Percentiles rank a stretch among this genome's conserved stretches.
Conservation (phyloP, 2,888 invertebrate genomes). For the Meiosimyza decipiens region DNA sequence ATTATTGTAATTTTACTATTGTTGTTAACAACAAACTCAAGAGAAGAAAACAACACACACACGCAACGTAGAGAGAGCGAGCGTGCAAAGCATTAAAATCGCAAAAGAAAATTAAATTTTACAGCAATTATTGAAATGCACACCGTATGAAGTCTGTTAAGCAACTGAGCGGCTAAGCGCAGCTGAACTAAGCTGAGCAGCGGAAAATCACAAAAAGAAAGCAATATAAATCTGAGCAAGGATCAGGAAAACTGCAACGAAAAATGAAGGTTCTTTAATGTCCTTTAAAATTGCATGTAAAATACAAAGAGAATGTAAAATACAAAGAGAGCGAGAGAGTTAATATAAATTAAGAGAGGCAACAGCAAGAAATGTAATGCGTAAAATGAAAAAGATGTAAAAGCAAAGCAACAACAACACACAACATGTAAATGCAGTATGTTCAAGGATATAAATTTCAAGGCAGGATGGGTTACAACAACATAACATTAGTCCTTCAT, state of each 20-base stretch:
- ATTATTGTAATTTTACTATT: not conserved
- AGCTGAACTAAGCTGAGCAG: not conserved
- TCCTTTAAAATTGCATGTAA: not conserved
- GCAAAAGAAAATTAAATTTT: not conserved
- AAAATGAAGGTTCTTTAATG: not conserved
- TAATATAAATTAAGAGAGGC: not conserved
- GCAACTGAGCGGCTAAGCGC: not conserved
- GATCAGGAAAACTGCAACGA: constrained; percentile 5
- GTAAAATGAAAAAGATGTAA: not conserved
- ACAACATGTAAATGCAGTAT: not conserved
- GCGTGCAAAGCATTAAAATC: too few relatives aligned
- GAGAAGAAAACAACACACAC: not conserved
- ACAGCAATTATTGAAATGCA: not conserved
- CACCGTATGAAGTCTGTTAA: not conserved
- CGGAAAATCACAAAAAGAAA: too few relatives aligned
- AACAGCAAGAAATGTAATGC: not conserved
- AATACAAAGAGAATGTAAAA: not conserved
- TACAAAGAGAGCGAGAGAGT: not conserved
- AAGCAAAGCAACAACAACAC: not conserved
- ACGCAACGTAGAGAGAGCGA: too few relatives aligned
- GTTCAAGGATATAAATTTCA: constrained; percentile 4
- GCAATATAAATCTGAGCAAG: not conserved
- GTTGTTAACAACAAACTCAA: not conserved
- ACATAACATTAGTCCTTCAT: not conserved
- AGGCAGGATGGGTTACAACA: constrained; percentile 11